Base-by-base conservation (phyloP, 2,888 invertebrate genomes). In the Apamea sordens region DNA sequence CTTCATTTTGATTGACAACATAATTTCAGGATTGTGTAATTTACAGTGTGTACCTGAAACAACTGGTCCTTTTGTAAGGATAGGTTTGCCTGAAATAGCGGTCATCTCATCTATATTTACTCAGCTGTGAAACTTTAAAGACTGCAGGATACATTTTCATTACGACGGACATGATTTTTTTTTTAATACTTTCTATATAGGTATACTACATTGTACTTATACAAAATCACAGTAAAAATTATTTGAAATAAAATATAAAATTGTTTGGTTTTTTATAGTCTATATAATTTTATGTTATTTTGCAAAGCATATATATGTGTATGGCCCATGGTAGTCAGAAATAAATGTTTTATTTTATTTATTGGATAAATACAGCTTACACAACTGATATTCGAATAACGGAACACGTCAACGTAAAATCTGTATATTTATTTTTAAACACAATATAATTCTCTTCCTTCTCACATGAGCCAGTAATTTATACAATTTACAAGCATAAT, bases 401-500 rank as follows among this genome's bases (percentile, higher is more conserved):
- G n/a, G 13, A 61, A 41, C 53, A 59, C 8, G 6, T 41, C 65
- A 0, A 70, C 28, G 0, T 28, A 2, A 61, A 63, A 64, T 63
- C 18, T 53, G 18, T 24, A n/a, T 18, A 68, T 47, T 36, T 36
- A 28, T 56, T 81, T 72, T 28, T 24, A 11, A 65, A 32, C 28
- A 65, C 36, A 56, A 47, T 50, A 28, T 7, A 50, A 53, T 59
- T 13, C 41, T 53, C 32, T 78, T 74, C 64, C 44, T 77, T 59
- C 24, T 41, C 47, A 77, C 67, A 77, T 63, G 24, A 74, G 10
- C 74, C 67, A 53, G 50, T 83, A 83, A 85, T 83, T 74, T 68
- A 86, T 77, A 72, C 78, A 83, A 70, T 73, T 84, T 75, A 82
- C 47, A 70, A 83, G 50, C 65, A 67, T 70, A n/a, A 88, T 88